A percentile compares a stretch with the other conserved stretches of the same genome.
These are phyloP conservation scores for Ochotona princeps DNA, from an alignment of 2,113 vertebrate species.

Conservation along the genomic window DNA sequence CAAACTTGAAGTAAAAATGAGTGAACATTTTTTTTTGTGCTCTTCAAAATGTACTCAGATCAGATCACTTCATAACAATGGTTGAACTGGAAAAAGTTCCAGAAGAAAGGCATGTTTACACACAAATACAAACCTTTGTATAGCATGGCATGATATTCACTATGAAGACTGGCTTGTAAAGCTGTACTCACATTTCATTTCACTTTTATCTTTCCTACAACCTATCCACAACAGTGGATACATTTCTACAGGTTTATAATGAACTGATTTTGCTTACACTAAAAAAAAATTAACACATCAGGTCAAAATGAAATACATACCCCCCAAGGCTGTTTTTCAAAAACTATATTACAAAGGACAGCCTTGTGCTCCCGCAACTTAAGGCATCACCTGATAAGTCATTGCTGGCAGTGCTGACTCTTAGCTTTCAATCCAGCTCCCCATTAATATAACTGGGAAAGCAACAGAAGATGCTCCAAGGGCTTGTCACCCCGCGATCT, in stretches of 20 bases:
- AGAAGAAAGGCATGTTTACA: slow-evolving; percentile 8
- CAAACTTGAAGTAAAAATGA: slow-evolving; percentile 19
- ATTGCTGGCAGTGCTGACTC: too few species aligned
- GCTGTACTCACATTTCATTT: not conserved
- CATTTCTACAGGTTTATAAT: not conserved
- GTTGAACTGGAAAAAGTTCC: slow-evolving; percentile 11
- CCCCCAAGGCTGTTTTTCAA: not conserved
- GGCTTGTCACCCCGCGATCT: too few species aligned
- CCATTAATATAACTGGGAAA: too few species aligned
- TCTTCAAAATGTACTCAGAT: slow-evolving; percentile 19
- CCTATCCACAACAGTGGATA: not conserved
- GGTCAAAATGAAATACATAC: slow-evolving; percentile 39
- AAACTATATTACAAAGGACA: not conserved
- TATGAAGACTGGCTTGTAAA: slow-evolving; percentile 9
- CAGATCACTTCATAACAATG: not conserved
- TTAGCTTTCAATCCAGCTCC: too few species aligned
- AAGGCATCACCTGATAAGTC: too few species aligned
- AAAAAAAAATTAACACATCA: not conserved
- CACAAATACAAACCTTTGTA: not conserved
- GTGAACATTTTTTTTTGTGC: not conserved
- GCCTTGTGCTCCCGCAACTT: too few species aligned
- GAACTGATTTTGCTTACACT: slow-evolving; percentile 38
- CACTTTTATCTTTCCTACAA: not conserved
- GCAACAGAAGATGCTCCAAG: too few species aligned
- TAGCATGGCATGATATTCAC: not conserved